Evolutionary conservation across 37 sponge, comb jelly and placozoan genomes (phyloP), one percentile per base, ranked within the genome.

Genomic region (Eunapius fragilis): DNA sequence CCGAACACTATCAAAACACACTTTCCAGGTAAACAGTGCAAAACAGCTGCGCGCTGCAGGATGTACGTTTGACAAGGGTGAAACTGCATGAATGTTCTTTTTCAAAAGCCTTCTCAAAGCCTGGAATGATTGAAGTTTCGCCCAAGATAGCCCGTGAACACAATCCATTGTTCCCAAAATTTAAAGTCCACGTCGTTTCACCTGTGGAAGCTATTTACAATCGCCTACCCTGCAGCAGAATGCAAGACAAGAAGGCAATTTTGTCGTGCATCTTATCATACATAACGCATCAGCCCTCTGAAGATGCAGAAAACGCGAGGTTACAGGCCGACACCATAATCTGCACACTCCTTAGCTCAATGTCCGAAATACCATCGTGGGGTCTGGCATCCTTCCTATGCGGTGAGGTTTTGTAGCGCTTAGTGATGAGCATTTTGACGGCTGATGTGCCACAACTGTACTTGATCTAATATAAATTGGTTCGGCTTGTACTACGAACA

Each of bases 261-360:
- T 71, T 90, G 68, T 69, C 90, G 12, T 69, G 81, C 13, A 31
- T 85, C 17, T 31, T 85, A 28, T 72, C 90, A 31, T 90, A 81
- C 37, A 4, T 58, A 2, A 58, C 58, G 6, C 58, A 58, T 58
- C 82, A 81, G 31, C 33, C 69, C 19, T 74, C 85, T 33, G 67
- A 41, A 19, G 76, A 85, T 37, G 77, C 33, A 71, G 17, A 80
- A 2, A 67, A 73, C 69, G 58, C 1, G 31, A 67, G 31, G 14
- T 11, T 25, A 32, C 34, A 76, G 33, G 45, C 37, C 24, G 80
- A 85, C 33, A 75, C 22, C 2, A 25, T 81, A 24, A 69, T 85
- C 28, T 38, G 75, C 23, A 75, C n/a, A 23, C 28, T 85, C 27
- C 82, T 85, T 35, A 37, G 34, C 13, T 69, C 70, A 38, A 50